These are phyloP conservation scores for Ciconia maguari DNA, from an alignment of 2,113 vertebrate species.

Conservation along the genomic window DNA sequence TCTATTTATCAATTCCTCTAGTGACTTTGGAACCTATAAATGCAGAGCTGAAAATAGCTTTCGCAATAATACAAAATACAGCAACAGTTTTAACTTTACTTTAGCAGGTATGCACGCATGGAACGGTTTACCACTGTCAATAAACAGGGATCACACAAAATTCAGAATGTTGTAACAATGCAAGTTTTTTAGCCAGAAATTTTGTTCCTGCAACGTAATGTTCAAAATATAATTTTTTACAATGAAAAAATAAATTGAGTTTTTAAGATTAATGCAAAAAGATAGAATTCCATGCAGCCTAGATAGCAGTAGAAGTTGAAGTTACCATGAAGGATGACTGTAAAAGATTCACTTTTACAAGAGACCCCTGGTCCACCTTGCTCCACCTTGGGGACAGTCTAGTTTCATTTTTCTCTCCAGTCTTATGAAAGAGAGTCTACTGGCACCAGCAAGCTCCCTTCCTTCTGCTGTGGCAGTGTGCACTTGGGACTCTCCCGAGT, in stretches of 20 bases:
- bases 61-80: slow-evolving; percentile 7
- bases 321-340: background rate
- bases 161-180: background rate
- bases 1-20: background rate
- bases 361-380: background rate
- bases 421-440: background rate
- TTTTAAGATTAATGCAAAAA: background rate
- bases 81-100: slow-evolving; percentile 24
- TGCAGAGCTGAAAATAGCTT: slow-evolving; percentile 56
- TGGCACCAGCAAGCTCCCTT: background rate
- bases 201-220: background rate
- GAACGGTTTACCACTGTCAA: background rate
- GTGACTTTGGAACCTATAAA: slow-evolving; percentile 39
- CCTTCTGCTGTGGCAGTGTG: background rate
- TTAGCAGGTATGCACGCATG: slow-evolving; percentile 14
- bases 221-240: background rate
- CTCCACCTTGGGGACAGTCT: background rate
- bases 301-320: background rate
- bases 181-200: background rate
- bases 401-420: background rate
- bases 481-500: background rate
- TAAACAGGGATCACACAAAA: background rate
- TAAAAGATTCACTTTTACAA: background rate
- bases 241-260: background rate
- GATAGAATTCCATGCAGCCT: background rate